These are phyloP conservation scores for Diaphora mendica DNA, from an alignment of 2,888 invertebrate genomes.

Conservation along the genomic window DNA sequence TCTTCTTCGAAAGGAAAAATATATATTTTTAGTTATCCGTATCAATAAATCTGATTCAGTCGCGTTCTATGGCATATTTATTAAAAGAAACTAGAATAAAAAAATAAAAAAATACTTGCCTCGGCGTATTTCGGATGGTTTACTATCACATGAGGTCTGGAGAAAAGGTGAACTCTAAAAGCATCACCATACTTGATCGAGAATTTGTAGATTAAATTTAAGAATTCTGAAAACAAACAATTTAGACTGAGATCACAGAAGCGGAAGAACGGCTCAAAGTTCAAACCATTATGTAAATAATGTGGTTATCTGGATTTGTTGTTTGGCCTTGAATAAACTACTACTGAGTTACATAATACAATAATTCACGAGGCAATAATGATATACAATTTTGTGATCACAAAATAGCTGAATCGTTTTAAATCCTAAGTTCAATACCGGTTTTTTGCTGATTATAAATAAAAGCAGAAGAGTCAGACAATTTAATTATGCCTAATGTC, in stretches of 20 bases:
- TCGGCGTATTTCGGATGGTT: conserved; percentile 79
- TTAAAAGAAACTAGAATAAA: neutral
- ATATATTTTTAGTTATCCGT: too few species aligned
- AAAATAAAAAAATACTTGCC: conserved; percentile 53
- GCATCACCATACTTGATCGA: conserved; percentile 70
- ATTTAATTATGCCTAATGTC: neutral
- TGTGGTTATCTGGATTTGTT: neutral
- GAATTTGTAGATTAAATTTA: conserved; percentile 52
- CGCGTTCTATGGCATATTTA: too few species aligned
- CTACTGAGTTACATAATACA: neutral
- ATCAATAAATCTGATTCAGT: too few species aligned
- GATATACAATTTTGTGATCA: too few species aligned
- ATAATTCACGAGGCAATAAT: too few species aligned
- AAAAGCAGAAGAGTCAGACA: neutral
- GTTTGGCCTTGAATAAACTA: neutral
- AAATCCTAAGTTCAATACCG: too few species aligned
- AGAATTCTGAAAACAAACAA: conserved; percentile 66
- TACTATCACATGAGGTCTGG: conserved; percentile 70
- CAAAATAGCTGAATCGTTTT: too few species aligned
- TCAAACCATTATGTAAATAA: neutral
- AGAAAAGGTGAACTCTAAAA: conserved; percentile 75
- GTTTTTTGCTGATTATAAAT: neutral
- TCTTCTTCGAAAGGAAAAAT: too few species aligned
- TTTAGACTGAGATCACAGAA: neutral
- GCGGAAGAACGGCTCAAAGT: neutral